Conservation (phyloP, 1,140 invertebrate genomes). For the Nasonia giraulti region DNA sequence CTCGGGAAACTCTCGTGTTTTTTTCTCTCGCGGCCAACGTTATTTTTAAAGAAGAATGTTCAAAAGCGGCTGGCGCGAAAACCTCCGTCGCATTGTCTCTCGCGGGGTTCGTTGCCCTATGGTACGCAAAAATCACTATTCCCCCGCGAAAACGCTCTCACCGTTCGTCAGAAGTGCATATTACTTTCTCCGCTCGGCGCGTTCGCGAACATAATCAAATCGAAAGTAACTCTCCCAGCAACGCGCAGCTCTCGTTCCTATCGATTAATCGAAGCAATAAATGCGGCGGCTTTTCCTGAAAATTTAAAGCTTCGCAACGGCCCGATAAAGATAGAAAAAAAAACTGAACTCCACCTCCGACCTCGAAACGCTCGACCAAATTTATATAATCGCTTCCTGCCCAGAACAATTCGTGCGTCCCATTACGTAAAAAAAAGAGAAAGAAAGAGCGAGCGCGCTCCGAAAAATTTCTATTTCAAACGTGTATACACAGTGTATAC, state of each 20-base stretch:
- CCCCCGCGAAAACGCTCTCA: conserved; percentile 3
- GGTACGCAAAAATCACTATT: background rate
- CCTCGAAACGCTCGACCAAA: background rate
- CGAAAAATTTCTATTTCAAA: conserved; percentile 37
- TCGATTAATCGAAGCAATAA: background rate
- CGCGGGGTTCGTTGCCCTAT: conserved; percentile 18
- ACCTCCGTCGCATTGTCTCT: background rate
- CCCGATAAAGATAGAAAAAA: background rate
- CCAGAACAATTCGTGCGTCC: background rate
- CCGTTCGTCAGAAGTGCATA: conserved; percentile 2
- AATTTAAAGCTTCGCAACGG: background rate
- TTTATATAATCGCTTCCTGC: conserved; percentile 18
- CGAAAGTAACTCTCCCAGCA: background rate
- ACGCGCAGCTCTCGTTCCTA: background rate
- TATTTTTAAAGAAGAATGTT: background rate
- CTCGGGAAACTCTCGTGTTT: background rate
- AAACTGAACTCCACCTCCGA: background rate
- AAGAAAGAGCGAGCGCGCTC: background rate
- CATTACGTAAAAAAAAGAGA: conserved; percentile 36
- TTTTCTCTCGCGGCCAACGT: background rate
- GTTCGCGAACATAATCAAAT: background rate
- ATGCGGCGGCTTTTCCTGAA: background rate
- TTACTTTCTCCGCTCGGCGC: conserved; percentile 13
- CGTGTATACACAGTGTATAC: background rate
- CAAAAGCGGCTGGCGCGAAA: background rate